Percentiles rank a stretch among this genome's conserved stretches.
Evolutionary conservation across 2,113 vertebrate species (phyloP).

Genomic region (Eupsittula cactorum): DNA sequence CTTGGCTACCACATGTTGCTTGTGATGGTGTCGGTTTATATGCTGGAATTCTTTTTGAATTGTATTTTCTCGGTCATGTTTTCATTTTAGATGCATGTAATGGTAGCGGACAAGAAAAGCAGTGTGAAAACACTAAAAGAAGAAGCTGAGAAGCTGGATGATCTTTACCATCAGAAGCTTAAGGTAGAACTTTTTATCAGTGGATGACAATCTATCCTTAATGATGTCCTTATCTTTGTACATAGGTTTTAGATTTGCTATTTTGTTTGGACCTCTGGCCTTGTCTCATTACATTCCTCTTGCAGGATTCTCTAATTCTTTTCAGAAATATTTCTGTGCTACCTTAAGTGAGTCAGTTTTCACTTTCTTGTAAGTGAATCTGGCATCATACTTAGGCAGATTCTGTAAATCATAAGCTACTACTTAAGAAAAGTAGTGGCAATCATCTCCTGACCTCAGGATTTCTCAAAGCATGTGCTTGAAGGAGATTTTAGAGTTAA

Average conservation of each 20-base stretch:
- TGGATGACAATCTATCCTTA: background rate
- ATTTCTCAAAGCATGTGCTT: background rate
- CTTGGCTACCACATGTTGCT: background rate
- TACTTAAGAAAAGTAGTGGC: background rate
- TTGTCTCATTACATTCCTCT: background rate
- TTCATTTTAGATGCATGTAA: constrained; percentile 70
- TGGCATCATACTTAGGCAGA: background rate
- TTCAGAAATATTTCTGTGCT: background rate
- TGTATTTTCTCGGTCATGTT: background rate
- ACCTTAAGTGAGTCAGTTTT: background rate
- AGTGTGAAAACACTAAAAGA: constrained; percentile 71
- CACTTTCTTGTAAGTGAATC: background rate
- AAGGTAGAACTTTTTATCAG: constrained; percentile 55
- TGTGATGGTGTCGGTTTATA: background rate
- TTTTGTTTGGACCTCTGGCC: background rate
- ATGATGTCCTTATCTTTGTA: background rate
- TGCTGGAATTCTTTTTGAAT: background rate
- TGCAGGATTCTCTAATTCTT: background rate
- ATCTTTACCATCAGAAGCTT: constrained; percentile 73
- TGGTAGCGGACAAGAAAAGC: constrained; percentile 73
- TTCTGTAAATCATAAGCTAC: background rate
- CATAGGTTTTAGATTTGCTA: background rate
- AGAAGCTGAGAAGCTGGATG: constrained; percentile 79
- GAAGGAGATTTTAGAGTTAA: background rate
- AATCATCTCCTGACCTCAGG: background rate